Conservation (phyloP, 1,140 invertebrate genomes). For the Procambarus virginalis region DNA sequence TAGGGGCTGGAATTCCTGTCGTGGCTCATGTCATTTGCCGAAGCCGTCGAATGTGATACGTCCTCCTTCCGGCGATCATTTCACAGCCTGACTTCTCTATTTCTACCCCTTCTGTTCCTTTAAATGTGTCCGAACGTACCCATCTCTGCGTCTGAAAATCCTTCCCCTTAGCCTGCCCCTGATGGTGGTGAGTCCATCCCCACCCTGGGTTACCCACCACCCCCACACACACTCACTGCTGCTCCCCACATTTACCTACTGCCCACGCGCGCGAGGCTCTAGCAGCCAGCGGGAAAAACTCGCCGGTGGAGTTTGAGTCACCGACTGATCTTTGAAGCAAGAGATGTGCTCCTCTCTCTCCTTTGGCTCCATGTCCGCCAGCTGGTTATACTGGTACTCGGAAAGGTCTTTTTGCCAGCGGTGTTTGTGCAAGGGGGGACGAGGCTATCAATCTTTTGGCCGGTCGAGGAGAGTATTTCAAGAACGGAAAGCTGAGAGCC, state of each 20-base stretch:
- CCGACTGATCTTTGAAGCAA: neutral
- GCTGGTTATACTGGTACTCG: neutral
- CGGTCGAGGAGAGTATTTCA: neutral
- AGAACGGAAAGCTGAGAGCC: neutral
- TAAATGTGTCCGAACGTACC: too few species aligned
- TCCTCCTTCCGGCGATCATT: too few species aligned
- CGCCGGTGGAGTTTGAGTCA: conserved; percentile 1
- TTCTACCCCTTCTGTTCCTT: too few species aligned
- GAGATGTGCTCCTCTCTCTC: neutral
- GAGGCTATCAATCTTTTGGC: neutral
- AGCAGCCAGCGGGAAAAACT: neutral
- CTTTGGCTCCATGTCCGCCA: neutral
- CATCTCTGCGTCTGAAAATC: neutral
- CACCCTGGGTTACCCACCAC: too few species aligned
- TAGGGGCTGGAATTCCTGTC: neutral
- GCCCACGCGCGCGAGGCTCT: too few species aligned
- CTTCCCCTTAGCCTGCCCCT: neutral
- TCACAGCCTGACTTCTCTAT: too few species aligned
- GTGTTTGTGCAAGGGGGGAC: neutral
- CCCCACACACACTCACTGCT: too few species aligned
- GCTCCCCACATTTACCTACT: too few species aligned
- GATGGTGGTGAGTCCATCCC: neutral
- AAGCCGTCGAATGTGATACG: neutral
- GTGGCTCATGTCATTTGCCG: neutral
- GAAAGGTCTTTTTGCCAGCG: neutral